Evolutionary conservation across 2,113 vertebrate species (phyloP).

Genomic region (Xyrauchen texanus): DNA sequence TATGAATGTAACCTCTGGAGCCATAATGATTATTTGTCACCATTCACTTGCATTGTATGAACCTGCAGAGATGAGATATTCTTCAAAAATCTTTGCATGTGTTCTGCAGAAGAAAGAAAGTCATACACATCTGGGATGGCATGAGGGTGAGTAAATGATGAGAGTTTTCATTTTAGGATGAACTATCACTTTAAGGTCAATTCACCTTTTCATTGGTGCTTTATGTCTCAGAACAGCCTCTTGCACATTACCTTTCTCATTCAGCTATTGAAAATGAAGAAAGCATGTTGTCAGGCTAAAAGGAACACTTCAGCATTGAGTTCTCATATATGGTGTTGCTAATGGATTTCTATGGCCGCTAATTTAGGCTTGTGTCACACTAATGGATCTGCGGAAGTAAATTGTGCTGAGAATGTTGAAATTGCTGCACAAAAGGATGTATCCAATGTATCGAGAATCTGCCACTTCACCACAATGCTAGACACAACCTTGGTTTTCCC

Average conservation of each 20-base stretch:
- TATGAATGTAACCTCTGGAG: too few species aligned
- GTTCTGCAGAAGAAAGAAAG: too few species aligned
- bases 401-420: slow-evolving; percentile 31
- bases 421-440: slow-evolving; percentile 31
- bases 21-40: too few species aligned
- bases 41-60: too few species aligned
- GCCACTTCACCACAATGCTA: slow-evolving; percentile 19
- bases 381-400: slow-evolving; percentile 22
- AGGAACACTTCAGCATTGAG: not conserved
- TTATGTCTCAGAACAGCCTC: not conserved
- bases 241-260: not conserved
- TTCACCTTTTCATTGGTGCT: not conserved
- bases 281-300: slow-evolving; percentile 30
- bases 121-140: too few species aligned
- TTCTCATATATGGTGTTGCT: not conserved
- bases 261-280: slow-evolving; percentile 6
- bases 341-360: slow-evolving; percentile 36
- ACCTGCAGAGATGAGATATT: too few species aligned
- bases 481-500: slow-evolving; percentile 17
- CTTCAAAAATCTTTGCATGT: too few species aligned
- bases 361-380: slow-evolving; percentile 35
- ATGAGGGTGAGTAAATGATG: too few species aligned
- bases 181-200: not conserved
- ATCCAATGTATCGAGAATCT: not conserved
- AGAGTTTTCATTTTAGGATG: not conserved